These are phyloP conservation scores for Smittia aterrima DNA, from an alignment of 2,888 invertebrate genomes.

Conservation along the genomic window DNA sequence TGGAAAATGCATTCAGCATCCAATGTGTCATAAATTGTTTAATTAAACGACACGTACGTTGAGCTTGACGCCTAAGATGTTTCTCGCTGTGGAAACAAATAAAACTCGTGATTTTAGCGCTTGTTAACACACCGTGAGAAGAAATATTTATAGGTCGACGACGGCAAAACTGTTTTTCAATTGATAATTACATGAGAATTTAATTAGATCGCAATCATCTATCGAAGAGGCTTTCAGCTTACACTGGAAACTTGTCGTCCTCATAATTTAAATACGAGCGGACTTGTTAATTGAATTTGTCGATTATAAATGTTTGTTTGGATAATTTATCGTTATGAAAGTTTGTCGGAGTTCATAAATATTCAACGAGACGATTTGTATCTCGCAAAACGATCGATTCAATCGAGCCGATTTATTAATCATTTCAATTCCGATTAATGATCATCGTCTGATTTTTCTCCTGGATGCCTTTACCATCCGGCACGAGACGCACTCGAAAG, in stretches of 20 bases:
- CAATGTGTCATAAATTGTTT: slow-evolving; percentile 26
- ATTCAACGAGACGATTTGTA: not conserved
- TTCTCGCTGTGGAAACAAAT: no score
- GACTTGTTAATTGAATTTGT: no score
- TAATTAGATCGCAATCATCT: no score
- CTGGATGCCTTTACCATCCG: not conserved
- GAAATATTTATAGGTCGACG: no score
- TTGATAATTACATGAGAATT: no score
- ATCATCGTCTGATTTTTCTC: not conserved
- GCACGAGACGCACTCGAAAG: not conserved
- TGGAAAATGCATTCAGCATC: no score
- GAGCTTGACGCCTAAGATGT: not conserved
- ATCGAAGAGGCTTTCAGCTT: no score
- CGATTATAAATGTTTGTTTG: no score
- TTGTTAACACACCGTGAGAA: not conserved
- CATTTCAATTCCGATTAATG: not conserved
- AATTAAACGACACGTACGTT: not conserved
- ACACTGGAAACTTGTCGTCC: no score
- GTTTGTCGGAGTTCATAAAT: not conserved
- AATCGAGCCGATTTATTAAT: not conserved
- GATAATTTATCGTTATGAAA: no score
- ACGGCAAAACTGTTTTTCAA: no score
- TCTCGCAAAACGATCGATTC: not conserved
- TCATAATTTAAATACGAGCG: not conserved
- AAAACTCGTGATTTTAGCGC: not conserved